A percentile compares a stretch with the other conserved stretches of the same genome.
phyloP scores from a whole-genome alignment of 2,797 vertebrate genomes.

The Parauchenoglanis punctatus region DNA sequence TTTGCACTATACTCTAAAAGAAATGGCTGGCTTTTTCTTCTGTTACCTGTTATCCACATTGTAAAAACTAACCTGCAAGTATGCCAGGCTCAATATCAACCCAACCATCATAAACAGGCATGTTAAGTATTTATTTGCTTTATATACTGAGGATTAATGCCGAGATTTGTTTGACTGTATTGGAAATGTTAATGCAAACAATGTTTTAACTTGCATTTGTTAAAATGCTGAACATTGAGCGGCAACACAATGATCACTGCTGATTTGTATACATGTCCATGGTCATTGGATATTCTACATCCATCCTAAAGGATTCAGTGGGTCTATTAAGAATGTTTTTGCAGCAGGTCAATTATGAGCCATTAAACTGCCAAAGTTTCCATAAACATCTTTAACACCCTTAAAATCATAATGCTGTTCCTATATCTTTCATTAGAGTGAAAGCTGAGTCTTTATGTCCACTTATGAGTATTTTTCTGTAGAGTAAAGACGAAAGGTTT shows the following conservation, averaged over 20 bases:
- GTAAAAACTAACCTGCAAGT: neutral
- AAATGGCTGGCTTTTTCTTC: neutral
- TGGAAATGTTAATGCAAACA: neutral
- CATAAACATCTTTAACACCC: neutral
- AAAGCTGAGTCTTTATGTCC: neutral
- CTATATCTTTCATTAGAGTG: neutral
- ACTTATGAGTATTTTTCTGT: neutral
- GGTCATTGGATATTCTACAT: neutral
- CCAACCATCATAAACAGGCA: neutral
- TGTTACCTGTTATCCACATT: neutral
- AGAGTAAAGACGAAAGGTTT: neutral
- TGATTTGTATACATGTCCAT: neutral
- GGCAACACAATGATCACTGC: neutral
- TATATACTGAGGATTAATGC: too few species aligned
- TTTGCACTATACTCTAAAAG: constrained; percentile 9
- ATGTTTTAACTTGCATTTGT: neutral
- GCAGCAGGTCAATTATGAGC: neutral
- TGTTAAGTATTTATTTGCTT: neutral
- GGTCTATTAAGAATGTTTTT: neutral
- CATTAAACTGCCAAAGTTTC: neutral
- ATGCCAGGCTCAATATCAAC: neutral
- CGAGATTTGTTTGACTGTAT: neutral
- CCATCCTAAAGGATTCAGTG: neutral
- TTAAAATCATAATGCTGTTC: neutral
- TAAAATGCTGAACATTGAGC: neutral